These are phyloP conservation scores for Atrichornis clamosus DNA, from an alignment of 2,113 vertebrate species.

Conservation along the genomic window DNA sequence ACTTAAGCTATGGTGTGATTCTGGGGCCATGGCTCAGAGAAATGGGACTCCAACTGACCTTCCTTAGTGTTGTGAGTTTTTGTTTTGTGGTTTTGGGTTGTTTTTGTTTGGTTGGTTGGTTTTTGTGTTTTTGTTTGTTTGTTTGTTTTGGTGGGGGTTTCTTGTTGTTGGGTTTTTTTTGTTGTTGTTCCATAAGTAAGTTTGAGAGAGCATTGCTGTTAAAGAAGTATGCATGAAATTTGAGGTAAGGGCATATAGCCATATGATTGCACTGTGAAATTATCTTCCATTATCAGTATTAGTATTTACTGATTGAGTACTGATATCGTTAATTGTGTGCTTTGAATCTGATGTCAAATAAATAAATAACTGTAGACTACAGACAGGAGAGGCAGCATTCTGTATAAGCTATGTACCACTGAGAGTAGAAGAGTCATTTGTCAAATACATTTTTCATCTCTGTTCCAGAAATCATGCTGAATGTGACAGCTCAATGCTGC, in stretches of 20 bases:
- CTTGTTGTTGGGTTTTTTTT: background rate
- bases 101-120: background rate
- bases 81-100: fast-evolving
- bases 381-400: background rate
- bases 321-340: background rate
- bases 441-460: background rate
- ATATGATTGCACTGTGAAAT: background rate
- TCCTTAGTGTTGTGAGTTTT: background rate
- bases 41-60: background rate
- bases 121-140: background rate
- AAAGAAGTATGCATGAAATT: background rate
- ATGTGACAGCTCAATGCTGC: background rate
- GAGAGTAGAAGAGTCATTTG: background rate
- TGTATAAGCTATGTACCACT: background rate
- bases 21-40: background rate
- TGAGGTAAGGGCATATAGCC: background rate
- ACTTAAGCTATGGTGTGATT: background rate
- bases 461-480: background rate
- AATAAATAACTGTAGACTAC: background rate
- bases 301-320: background rate
- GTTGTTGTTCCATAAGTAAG: background rate
- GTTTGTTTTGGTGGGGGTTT: background rate
- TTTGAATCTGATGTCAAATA: background rate
- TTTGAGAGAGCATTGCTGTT: background rate
- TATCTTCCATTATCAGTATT: background rate